phyloP scores from a whole-genome alignment of 2,888 invertebrate species.

The Tuta absoluta region DNA sequence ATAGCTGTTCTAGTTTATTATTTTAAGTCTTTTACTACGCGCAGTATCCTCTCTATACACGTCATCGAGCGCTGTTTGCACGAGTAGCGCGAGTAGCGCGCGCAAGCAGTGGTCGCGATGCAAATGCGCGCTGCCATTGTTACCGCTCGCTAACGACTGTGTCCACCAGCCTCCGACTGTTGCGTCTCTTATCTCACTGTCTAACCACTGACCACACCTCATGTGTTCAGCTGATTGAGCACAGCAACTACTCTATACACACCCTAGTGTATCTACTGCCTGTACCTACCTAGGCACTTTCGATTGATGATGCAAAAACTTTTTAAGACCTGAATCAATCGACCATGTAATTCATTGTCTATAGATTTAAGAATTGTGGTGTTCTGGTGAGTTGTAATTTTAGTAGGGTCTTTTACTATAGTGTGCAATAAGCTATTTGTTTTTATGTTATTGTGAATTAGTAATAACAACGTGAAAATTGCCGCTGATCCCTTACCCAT shows the following conservation, averaged over 20 bases:
- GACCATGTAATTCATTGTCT: no score
- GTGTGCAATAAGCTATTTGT: slow-evolving; percentile 4
- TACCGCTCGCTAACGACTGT: slow-evolving; percentile 34
- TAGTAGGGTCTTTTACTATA: not conserved
- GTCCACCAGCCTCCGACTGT: slow-evolving; percentile 21
- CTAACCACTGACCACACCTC: not conserved
- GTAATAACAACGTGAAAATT: slow-evolving; percentile 35
- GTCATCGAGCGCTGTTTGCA: slow-evolving; percentile 31
- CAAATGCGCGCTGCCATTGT: slow-evolving; percentile 37
- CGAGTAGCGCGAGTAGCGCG: slow-evolving; percentile 26
- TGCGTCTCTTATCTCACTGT: not conserved
- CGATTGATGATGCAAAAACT: no score
- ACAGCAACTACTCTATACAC: no score
- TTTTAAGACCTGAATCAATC: no score
- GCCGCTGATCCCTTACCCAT: slow-evolving; percentile 24
- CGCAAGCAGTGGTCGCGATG: slow-evolving; percentile 33
- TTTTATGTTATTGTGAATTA: slow-evolving; percentile 27
- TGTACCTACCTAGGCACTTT: no score
- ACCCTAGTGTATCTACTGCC: no score
- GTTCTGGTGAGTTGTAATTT: not conserved
- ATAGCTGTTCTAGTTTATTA: no score
- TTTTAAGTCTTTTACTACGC: no score
- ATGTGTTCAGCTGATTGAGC: not conserved
- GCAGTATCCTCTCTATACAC: slow-evolving; percentile 31
- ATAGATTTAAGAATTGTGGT: not conserved